Base-by-base conservation (phyloP, 1,140 invertebrate species). In the Adoxophyes honmai region DNA sequence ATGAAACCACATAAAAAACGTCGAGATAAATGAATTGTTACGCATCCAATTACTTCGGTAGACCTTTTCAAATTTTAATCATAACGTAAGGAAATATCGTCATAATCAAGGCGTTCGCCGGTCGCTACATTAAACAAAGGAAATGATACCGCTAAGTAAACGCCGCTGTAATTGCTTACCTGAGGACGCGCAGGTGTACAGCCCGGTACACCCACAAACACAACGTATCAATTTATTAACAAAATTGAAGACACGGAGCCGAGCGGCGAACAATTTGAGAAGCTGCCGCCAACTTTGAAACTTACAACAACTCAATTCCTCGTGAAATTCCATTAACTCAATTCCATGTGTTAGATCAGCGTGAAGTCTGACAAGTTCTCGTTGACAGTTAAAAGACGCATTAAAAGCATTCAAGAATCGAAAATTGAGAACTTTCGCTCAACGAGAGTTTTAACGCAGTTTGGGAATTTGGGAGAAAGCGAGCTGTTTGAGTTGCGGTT, bases 401-500 rank as follows among this genome's bases (percentile, higher is more conserved):
- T 62, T 55, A 62, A 62, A 67, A 62, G 42, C 62, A 44, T 61
- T 64, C 48, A 39, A 51, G 61, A 36, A 38, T 13, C n/a, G 37
- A n/a, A 44, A 48, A 48, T 48, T 55, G 51, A 34, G 51, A 69
- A 63, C 58, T 69, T 69, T 57, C 44, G 34, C 34, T 48, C 42
- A 18, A 13, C 42, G 44, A 34, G 57, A 65, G 66, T 65, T 60
- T 57, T 60, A 62, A 66, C 64, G 58, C 60, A 58, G 44, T 62
- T 62, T 55, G 59, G 53, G 59, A 69, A 65, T 59, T 63, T 52
- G 42, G 18, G 16, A 28, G 21, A 11, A 52, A 52, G 58, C 48
- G 21, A 51, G 58, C 62, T 69, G 53, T 66, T 73, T 66, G 59
- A 69, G 70, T 67, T 64, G 60, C 56, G 59, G 57, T 54, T 71